Evolutionary conservation across 1,140 invertebrate species (phyloP).

Genomic region (Hypothenemus hampei): DNA sequence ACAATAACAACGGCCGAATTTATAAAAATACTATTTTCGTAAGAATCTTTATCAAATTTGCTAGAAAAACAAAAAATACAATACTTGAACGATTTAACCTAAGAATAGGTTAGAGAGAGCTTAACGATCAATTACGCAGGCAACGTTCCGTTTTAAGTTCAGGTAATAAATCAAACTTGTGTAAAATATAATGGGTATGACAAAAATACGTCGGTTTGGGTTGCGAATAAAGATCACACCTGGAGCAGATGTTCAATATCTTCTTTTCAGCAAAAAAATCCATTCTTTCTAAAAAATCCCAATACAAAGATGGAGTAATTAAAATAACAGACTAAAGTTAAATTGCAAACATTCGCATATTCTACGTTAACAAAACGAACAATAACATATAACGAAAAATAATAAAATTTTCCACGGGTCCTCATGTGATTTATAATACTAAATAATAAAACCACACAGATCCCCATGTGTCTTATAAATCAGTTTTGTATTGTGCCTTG

Average conservation of each 20-base stretch:
- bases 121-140: neutral
- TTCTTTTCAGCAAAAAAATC: neutral
- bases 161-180: slow-evolving; percentile 14
- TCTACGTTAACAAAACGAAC: neutral
- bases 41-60: too few relatives aligned
- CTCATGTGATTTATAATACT: too few relatives aligned
- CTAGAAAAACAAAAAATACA: too few relatives aligned
- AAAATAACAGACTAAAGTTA: neutral
- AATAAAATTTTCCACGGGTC: too few relatives aligned
- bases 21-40: too few relatives aligned
- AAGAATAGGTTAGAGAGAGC: too few relatives aligned
- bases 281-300: neutral
- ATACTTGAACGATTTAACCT: too few relatives aligned
- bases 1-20: too few relatives aligned
- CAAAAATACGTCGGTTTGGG: slow-evolving; percentile 1
- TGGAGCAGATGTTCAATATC: slow-evolving; percentile 10
- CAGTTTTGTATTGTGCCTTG: too few relatives aligned
- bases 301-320: neutral
- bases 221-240: slow-evolving; percentile 8
- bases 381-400: too few relatives aligned
- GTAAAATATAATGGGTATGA: slow-evolving; percentile 8
- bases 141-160: neutral
- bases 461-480: too few relatives aligned
- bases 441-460: too few relatives aligned
- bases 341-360: neutral